A percentile compares a stretch with the other conserved stretches of the same genome.
phyloP scores from a whole-genome alignment of 53 echinoderm and acorn worm species.

The Hippasteria phrygiana region DNA sequence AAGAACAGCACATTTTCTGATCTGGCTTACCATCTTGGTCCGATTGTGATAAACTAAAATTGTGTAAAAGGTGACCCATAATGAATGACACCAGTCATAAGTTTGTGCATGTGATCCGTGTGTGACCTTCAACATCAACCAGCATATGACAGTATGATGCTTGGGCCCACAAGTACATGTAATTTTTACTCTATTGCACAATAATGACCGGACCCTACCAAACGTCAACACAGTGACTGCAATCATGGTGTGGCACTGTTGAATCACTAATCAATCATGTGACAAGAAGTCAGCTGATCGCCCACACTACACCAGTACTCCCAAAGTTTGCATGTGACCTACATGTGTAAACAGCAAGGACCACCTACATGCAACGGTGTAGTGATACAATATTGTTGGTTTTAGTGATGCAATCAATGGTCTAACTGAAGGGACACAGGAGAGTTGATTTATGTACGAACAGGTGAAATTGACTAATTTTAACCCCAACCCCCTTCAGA shows the following conservation, averaged over 20 bases:
- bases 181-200: neutral
- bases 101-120: too few relatives aligned
- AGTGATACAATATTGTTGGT: too few relatives aligned
- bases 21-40: neutral
- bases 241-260: neutral
- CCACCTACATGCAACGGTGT: neutral
- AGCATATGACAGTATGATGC: too few relatives aligned
- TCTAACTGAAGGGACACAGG: too few relatives aligned
- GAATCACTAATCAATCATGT: slow-evolving; percentile 32
- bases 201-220: neutral
- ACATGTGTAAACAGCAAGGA: neutral
- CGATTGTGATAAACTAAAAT: neutral
- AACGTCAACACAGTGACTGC: neutral
- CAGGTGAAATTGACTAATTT: too few relatives aligned
- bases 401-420: too few relatives aligned
- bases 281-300: slow-evolving; percentile 12
- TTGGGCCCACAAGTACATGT: neutral
- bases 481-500: too few relatives aligned
- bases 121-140: too few relatives aligned
- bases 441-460: too few relatives aligned
- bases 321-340: slow-evolving; percentile 16
- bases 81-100: neutral
- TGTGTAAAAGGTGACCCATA: neutral
- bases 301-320: neutral
- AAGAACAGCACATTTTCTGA: neutral